Evolutionary conservation across 2,888 invertebrate species (phyloP), one percentile per base, ranked within the genome.

Genomic region (Hirtodrosophila histrioides): DNA sequence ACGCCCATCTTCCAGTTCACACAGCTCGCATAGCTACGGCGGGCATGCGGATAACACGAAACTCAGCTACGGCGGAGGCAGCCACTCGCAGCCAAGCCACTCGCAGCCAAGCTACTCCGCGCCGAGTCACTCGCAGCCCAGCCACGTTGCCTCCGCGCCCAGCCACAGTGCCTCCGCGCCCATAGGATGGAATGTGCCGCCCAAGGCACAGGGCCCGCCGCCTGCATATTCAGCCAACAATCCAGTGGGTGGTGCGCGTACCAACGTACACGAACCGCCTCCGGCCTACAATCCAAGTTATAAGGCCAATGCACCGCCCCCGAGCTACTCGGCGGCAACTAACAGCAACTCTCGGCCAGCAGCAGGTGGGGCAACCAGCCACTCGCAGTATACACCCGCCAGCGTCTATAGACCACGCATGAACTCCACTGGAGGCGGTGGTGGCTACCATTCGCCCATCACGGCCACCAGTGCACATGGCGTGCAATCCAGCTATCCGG

Each of bases 181-280:
- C 24, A 84, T 91, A 10, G 91, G 91, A 24, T 91, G 91, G 91
- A 91, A 91, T 80, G 88, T 89, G 4, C 89, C 87, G 0, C 69
- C 89, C 3, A 88, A 90, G 48, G 44, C 86, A 0, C 89, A 89
- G 46, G 91, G 91, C 4, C 90, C 91, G n/a, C 91, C 91, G 35
- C 91, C 91, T 4, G 83, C 90, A 0, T 91, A 91, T 60, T 89
- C 89, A 0, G 77, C 89, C 11, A 69, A 75, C 0, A 90, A 90
- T 75, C 88, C 90, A 0, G 74, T 53, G 1, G 91, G 91, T 4
- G 91, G 91, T 3, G 91, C 91, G 0, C 87, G 69, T 40, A 88
- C 91, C 9, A 91, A 91, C 48, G 63, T 91, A 0, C 68, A 91
- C 46, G 90, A 91, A 49, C 80, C 78, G 23, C 86, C 92, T 23